Conservation (phyloP, 2,888 invertebrate genomes). For the Ditula angustiorana region DNA sequence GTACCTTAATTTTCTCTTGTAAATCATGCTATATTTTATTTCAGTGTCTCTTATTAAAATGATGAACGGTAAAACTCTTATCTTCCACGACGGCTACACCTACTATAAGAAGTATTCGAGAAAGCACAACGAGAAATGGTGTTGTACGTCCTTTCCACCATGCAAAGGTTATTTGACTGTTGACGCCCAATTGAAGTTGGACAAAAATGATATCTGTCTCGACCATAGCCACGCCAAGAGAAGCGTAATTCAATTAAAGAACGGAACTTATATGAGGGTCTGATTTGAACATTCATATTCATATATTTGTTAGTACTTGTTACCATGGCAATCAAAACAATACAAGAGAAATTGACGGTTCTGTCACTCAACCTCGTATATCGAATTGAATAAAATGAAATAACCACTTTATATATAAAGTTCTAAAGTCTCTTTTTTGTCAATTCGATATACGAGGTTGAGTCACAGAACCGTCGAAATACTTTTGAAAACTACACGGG, state of each 20-base stretch:
- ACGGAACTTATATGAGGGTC: constrained; percentile 22
- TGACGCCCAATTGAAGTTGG: background rate
- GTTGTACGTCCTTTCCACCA: constrained; percentile 27
- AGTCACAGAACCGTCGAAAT: too few relatives aligned
- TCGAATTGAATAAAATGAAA: too few relatives aligned
- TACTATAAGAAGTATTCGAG: constrained; percentile 32
- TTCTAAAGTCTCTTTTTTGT: too few relatives aligned
- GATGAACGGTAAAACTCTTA: constrained; percentile 28
- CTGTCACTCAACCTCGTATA: too few relatives aligned
- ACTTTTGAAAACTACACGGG: too few relatives aligned
- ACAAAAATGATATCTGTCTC: constrained; percentile 9
- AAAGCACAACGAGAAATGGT: constrained; percentile 23
- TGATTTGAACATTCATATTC: background rate
- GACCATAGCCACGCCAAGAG: constrained; percentile 24
- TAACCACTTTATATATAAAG: too few relatives aligned
- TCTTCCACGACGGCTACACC: constrained; percentile 23
- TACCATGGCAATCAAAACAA: too few relatives aligned
- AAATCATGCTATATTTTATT: background rate
- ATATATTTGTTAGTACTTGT: background rate
- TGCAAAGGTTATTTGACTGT: constrained; percentile 23
- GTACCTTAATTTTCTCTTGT: too few relatives aligned
- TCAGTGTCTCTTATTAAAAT: constrained; percentile 23
- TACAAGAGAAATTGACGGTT: too few relatives aligned
- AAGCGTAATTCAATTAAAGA: constrained; percentile 4
- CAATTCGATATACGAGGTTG: too few relatives aligned